Evolutionary conservation across 23 tunicate species (phyloP).

Genomic region (Diplosoma virens): DNA sequence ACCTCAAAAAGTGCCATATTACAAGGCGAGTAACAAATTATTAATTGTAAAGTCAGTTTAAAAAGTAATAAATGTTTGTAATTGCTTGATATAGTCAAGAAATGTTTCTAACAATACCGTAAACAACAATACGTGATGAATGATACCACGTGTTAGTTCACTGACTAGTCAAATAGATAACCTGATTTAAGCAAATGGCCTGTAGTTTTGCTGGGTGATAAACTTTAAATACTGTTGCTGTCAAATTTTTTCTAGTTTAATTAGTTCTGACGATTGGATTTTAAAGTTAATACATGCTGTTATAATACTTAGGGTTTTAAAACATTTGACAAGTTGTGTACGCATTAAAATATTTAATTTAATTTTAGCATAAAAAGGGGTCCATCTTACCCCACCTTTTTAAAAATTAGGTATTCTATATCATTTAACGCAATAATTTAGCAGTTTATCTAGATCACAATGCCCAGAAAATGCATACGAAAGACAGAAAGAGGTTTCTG

Average conservation of each 20-base stretch:
- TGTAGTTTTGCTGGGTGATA: no score
- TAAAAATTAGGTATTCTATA: no score
- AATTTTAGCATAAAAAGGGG: no score
- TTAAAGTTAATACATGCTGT: no score
- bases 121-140: not conserved
- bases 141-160: no score
- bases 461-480: slow-evolving; percentile 5
- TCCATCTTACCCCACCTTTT: not conserved
- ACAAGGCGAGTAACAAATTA: not conserved
- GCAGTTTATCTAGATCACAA: not conserved
- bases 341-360: not conserved
- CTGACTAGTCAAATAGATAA: not conserved
- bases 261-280: no score
- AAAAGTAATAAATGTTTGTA: not conserved
- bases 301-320: not conserved
- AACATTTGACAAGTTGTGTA: not conserved
- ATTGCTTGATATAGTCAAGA: no score
- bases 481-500: slow-evolving; percentile 5
- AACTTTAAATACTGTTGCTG: no score
- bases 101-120: not conserved
- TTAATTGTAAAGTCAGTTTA: not conserved
- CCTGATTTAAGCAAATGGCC: no score
- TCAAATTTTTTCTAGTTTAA: no score
- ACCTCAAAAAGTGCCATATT: no score
- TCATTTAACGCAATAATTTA: no score